phyloP scores from a whole-genome alignment of 2,113 vertebrate genomes.

The Galemys pyrenaicus region DNA sequence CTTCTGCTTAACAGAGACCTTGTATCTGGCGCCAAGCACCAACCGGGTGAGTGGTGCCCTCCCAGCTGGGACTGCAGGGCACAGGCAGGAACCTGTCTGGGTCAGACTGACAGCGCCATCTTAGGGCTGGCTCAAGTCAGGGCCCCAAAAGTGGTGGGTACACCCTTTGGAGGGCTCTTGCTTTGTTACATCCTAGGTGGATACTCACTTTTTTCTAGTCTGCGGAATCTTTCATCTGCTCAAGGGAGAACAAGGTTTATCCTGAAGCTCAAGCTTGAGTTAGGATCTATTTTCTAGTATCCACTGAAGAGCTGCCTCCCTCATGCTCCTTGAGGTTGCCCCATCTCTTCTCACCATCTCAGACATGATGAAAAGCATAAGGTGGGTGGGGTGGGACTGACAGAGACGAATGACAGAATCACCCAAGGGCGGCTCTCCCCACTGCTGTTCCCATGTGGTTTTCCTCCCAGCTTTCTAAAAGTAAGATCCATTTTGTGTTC shows the following conservation, averaged over 20 bases:
- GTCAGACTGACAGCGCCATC: too few species aligned
- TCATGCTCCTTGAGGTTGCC: neutral
- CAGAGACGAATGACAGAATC: neutral
- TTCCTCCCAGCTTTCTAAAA: neutral
- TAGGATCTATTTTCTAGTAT: neutral
- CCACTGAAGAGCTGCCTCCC: fast-evolving
- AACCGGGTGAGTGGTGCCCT: too few species aligned
- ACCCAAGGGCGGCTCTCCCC: too few species aligned
- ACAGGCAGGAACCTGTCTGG: too few species aligned
- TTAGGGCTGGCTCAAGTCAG: too few species aligned
- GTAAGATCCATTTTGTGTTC: neutral
- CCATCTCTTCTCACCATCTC: neutral
- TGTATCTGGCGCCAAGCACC: too few species aligned
- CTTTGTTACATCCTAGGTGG: neutral
- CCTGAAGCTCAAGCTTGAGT: neutral
- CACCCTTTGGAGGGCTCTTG: neutral
- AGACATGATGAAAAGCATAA: neutral
- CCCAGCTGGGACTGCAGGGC: fast-evolving
- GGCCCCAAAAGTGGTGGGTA: too few species aligned
- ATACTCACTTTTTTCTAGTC: neutral
- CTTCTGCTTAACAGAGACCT: neutral
- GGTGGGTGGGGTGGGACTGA: too few species aligned
- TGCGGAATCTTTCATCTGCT: neutral
- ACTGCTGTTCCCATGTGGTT: neutral
- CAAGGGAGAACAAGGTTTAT: neutral